phyloP scores from a whole-genome alignment of 1,140 invertebrate genomes.

The Penaeus chinensis region DNA sequence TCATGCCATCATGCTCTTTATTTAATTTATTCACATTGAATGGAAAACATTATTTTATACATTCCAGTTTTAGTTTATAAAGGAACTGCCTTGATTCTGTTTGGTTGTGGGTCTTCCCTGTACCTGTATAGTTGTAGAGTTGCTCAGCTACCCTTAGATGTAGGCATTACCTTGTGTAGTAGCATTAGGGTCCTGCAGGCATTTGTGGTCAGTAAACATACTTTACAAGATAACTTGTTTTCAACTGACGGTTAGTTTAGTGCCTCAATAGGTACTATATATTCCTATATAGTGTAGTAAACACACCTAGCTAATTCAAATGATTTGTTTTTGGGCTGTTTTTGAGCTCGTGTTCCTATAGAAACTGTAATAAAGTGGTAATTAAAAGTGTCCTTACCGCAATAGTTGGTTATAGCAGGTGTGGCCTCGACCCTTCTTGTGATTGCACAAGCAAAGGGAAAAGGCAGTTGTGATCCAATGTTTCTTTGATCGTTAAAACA shows the following conservation, averaged over 20 bases:
- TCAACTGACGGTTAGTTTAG: conserved; percentile 28
- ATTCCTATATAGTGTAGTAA: neutral
- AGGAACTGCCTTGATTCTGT: conserved; percentile 28
- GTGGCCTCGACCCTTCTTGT: neutral
- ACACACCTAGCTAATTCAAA: conserved; percentile 22
- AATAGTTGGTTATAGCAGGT: conserved; percentile 18
- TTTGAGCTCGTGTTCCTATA: conserved; percentile 44
- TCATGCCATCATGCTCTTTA: neutral
- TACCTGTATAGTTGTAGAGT: conserved; percentile 37
- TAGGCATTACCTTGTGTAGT: conserved; percentile 27
- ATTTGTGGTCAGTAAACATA: conserved; percentile 48
- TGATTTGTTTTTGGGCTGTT: conserved; percentile 28
- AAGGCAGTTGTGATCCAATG: conserved; percentile 1
- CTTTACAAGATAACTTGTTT: conserved; percentile 11
- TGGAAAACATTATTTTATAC: neutral
- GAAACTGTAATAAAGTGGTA: conserved; percentile 25
- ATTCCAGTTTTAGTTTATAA: neutral
- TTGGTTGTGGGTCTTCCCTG: conserved; percentile 49
- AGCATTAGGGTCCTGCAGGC: conserved; percentile 32
- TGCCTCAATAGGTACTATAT: conserved; percentile 19
- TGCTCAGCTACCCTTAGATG: conserved; percentile 50
- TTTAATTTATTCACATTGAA: neutral
- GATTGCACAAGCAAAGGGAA: neutral
- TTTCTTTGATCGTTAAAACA: conserved; percentile 15
- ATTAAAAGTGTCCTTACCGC: conserved; percentile 22